A percentile compares a stretch with the other conserved stretches of the same genome.
Evolutionary conservation across 2,888 invertebrate species (phyloP).

Genomic region (Thereva nobilitata): DNA sequence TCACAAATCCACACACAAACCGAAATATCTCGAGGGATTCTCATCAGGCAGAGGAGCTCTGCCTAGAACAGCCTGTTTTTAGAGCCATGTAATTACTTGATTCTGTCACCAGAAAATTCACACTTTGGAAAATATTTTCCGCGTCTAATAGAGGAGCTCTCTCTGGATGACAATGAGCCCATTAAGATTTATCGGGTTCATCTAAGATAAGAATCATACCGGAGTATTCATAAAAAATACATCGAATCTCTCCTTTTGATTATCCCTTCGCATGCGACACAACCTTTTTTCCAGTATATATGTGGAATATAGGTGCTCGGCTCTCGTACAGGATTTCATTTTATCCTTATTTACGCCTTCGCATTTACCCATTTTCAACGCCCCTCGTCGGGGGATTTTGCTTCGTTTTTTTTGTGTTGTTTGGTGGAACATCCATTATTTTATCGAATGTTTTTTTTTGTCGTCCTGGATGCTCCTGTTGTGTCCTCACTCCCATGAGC

Average conservation of each 20-base stretch:
- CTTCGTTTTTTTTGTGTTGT: neutral
- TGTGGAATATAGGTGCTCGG: no score
- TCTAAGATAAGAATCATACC: conserved; percentile 10
- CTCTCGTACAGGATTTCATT: neutral
- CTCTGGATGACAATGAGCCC: conserved; percentile 9
- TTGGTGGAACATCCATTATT: neutral
- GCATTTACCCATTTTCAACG: neutral
- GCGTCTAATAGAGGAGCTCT: no score
- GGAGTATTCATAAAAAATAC: conserved; percentile 3
- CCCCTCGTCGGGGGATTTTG: neutral
- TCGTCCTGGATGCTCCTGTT: neutral
- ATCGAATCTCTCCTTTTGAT: neutral
- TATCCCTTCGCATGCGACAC: neutral
- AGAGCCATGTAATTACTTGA: neutral
- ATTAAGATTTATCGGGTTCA: conserved; percentile 18
- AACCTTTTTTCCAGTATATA: neutral
- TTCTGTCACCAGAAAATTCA: neutral
- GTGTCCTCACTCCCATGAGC: no score
- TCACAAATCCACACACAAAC: no score
- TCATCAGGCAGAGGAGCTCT: neutral
- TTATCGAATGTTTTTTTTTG: neutral
- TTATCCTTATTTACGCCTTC: conserved; percentile 1
- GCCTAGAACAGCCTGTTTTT: neutral
- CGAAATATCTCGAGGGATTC: neutral
- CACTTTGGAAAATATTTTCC: neutral